Conservation (phyloP, 2,113 vertebrate species). For the Plecturocebus donacophilus region DNA sequence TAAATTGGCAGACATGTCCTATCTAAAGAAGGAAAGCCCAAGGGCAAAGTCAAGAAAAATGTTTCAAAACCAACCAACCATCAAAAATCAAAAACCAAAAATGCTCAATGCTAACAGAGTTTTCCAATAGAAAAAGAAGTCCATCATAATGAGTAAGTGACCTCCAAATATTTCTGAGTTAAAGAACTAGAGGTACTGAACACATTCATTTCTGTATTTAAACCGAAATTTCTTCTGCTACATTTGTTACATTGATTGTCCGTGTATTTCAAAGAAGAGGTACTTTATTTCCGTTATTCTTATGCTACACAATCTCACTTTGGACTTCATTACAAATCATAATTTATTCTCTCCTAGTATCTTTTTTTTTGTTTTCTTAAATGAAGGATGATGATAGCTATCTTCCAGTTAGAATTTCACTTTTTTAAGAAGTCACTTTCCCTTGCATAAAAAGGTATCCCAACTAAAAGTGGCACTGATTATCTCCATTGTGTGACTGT, state of each 20-base stretch:
- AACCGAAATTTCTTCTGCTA: neutral
- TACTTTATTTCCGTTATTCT: neutral
- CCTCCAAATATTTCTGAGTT: neutral
- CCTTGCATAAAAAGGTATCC: neutral
- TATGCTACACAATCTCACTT: neutral
- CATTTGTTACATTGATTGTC: neutral
- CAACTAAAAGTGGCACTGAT: neutral
- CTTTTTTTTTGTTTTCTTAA: neutral
- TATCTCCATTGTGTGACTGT: neutral
- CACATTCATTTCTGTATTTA: neutral
- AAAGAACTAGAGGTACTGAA: neutral
- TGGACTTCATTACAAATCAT: neutral
- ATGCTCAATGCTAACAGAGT: neutral
- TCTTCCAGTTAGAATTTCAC: neutral
- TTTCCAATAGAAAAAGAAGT: neutral
- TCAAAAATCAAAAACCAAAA: neutral
- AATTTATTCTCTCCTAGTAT: neutral
- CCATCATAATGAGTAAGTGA: neutral
- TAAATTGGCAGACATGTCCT: neutral
- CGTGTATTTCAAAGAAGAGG: neutral
- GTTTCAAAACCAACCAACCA: neutral
- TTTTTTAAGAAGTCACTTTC: neutral
- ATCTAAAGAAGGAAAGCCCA: neutral
- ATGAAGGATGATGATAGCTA: neutral
- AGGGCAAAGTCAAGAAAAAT: neutral